Conservation (phyloP, 2,113 vertebrate species). For the Arizona elegans region DNA sequence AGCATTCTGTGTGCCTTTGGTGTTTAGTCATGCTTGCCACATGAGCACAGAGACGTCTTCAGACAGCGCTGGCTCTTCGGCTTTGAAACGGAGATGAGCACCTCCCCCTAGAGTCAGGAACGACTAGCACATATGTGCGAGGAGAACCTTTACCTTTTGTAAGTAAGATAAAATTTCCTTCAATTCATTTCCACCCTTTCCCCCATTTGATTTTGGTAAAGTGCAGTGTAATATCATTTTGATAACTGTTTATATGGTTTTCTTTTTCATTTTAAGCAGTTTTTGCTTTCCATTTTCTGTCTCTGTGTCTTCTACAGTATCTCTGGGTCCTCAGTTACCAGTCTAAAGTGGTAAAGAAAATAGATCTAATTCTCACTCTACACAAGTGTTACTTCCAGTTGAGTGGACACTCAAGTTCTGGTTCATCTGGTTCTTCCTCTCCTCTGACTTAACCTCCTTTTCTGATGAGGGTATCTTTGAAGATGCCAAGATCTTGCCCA, state of each 20-base stretch:
- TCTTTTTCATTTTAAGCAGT: not conserved
- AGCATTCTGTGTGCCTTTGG: too few species aligned
- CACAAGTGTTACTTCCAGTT: not conserved
- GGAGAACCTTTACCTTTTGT: not conserved
- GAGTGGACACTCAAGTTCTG: not conserved
- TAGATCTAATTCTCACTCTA: not conserved
- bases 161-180: not conserved
- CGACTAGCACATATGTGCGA: too few species aligned
- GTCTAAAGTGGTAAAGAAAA: not conserved
- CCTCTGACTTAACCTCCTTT: not conserved
- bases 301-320: not conserved
- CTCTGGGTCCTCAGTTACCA: not conserved
- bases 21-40: too few species aligned
- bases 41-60: too few species aligned
- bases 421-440: not conserved
- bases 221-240: not conserved
- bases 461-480: not conserved
- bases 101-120: too few species aligned
- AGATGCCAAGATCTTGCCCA: not conserved
- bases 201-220: not conserved
- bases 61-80: too few species aligned
- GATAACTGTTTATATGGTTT: not conserved
- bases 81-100: too few species aligned
- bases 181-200: not conserved
- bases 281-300: not conserved